phyloP scores from a whole-genome alignment of 2,797 vertebrate species.

The Hoplostethus atlanticus region DNA sequence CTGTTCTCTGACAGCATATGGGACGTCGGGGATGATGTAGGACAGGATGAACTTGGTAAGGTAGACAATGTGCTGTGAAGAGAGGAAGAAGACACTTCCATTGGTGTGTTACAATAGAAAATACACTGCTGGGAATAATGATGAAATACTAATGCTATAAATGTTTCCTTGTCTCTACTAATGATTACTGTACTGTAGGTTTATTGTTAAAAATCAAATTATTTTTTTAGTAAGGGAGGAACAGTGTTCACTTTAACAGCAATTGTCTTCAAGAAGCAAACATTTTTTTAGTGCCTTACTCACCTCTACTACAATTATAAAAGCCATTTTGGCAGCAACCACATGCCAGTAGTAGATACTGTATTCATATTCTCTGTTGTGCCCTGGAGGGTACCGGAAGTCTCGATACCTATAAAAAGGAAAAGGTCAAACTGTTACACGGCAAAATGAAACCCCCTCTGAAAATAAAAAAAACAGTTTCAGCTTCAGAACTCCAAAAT shows the following conservation, averaged over 20 bases:
- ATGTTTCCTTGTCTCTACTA: too few relatives aligned
- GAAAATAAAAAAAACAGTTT: neutral
- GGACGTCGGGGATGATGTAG: slow-evolving; percentile 91
- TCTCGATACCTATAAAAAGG: slow-evolving; percentile 89
- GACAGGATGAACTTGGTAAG: slow-evolving; percentile 93
- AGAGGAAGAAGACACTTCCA: slow-evolving; percentile 11
- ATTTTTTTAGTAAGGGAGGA: too few relatives aligned
- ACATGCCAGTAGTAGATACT: slow-evolving; percentile 95
- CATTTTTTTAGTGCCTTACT: slow-evolving; percentile 25
- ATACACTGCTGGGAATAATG: neutral
- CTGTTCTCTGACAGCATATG: slow-evolving; percentile 88
- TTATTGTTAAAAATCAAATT: too few relatives aligned
- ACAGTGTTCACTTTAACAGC: too few relatives aligned
- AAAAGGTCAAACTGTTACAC: neutral
- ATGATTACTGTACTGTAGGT: too few relatives aligned
- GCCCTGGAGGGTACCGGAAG: slow-evolving; percentile 91
- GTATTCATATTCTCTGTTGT: slow-evolving; percentile 88
- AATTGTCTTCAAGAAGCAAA: too few relatives aligned
- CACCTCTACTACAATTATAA: slow-evolving; percentile 96
- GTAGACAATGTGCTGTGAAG: slow-evolving; percentile 91
- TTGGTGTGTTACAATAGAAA: neutral
- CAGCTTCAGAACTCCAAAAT: neutral
- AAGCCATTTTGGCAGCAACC: slow-evolving; percentile 93
- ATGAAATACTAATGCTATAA: too few relatives aligned
- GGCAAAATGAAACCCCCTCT: neutral